Evolutionary conservation across 2,113 vertebrate species (phyloP), one percentile per base, ranked within the genome.

Genomic region (Canis aureus): DNA sequence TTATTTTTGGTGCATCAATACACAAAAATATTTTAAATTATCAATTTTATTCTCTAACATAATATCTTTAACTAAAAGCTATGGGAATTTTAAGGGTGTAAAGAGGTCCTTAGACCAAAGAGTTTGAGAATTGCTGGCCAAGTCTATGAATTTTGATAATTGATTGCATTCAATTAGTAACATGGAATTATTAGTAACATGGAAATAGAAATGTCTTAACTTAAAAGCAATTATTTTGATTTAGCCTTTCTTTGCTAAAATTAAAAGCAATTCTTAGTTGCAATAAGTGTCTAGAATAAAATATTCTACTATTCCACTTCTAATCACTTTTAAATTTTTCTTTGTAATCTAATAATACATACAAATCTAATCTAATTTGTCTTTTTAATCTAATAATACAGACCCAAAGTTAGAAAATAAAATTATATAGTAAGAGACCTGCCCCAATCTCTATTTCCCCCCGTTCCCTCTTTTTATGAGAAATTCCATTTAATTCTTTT

Each of bases 251-350:
- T 69, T 91, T 78, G 82, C 11, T 87, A 91, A 94, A 91, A 59
- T 87, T 76, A 71, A 86, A 94, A 88, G 57, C 8, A 43, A 62
- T 91, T 95, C 27, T 83, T 82, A 20, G 11, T 57, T 91, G 38
- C 4, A 71, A 5, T 27, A 51, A 23, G 10, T n/a, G 9, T 67
- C 22, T 82, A 3, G 20, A 64, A 60, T 62, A 67, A 86, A 71
- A 38, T 67, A 35, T 76, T 59, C 38, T 87, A 64, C 49, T 67
- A 83, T 49, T 20, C 55, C 57, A 74, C 5, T 23, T 78, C 53
- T 19, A 76, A 51, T 76, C 8, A 17, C 78, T 82, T 94, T 91
- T 22, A 76, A 74, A 49, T 74, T 51, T 89, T 22, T n/a, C 20
- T 43, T 81, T 95, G 82, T 38, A 27, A 66, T 49, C 17, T 32